A percentile compares a stretch with the other conserved stretches of the same genome.
Evolutionary conservation across 2,797 vertebrate genomes (phyloP).

Genomic region (Carduelis carduelis): DNA sequence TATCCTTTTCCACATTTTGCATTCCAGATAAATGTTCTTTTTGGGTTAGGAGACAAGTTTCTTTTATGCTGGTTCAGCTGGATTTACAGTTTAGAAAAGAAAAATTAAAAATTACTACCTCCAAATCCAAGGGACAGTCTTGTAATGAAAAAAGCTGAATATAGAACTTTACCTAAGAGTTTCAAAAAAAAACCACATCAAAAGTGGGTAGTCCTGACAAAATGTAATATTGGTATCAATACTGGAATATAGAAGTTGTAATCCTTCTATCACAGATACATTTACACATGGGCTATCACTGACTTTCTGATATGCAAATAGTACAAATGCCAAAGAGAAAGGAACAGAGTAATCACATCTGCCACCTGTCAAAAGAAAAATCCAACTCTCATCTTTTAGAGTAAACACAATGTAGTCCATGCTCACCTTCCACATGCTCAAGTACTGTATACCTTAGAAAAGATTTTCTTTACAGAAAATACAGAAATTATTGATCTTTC

Average conservation of each 20-base stretch:
- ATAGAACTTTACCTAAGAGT: not conserved
- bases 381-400: not conserved
- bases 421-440: not conserved
- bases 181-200: not conserved
- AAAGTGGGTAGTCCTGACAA: not conserved
- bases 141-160: not conserved
- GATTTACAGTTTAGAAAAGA: not conserved
- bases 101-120: fast-evolving
- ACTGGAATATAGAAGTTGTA: not conserved
- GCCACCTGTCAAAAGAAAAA: not conserved
- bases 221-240: not conserved
- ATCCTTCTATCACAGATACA: not conserved
- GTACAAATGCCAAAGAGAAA: not conserved
- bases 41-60: not conserved
- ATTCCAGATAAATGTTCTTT: not conserved
- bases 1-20: not conserved
- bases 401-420: not conserved
- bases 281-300: not conserved
- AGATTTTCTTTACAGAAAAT: not conserved
- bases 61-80: not conserved
- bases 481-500: not conserved
- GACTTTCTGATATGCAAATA: not conserved
- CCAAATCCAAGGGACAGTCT: not conserved
- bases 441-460: not conserved
- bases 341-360: not conserved